phyloP scores from a whole-genome alignment of 2,888 invertebrate species.

The Coelopa pilipes region DNA sequence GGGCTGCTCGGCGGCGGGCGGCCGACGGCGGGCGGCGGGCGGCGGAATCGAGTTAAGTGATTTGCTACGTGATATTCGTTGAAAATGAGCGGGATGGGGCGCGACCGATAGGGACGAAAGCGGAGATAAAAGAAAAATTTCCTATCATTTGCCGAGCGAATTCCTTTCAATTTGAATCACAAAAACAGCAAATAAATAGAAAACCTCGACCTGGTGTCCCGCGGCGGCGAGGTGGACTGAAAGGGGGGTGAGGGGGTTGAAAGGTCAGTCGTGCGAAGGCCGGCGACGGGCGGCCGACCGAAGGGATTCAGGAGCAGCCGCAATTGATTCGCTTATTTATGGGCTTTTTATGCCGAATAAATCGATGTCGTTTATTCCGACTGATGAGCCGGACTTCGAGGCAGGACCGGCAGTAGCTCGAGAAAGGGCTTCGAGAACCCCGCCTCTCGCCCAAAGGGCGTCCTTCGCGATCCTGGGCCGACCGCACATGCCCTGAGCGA shows the following conservation, averaged over 20 bases:
- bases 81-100: neutral
- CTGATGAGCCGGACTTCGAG: conserved; percentile 2
- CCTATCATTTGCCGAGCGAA: conserved; percentile 32
- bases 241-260: neutral
- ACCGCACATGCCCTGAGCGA: neutral
- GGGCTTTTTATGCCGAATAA: conserved; percentile 25
- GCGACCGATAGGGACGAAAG: neutral
- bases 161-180: conserved; percentile 30
- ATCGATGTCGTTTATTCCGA: conserved; percentile 25
- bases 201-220: neutral
- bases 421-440: neutral
- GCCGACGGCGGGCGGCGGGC: neutral
- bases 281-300: neutral
- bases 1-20: neutral
- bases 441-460: neutral
- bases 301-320: conserved; percentile 23
- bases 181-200: neutral
- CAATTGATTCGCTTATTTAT: conserved; percentile 29
- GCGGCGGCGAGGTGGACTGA: too few species aligned
- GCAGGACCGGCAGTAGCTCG: neutral
- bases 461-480: neutral
- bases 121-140: conserved; percentile 15
- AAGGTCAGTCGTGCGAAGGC: neutral
- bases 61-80: conserved; percentile 55
- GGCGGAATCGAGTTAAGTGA: conserved; percentile 50